Base-by-base conservation (phyloP, 1,140 invertebrate genomes). In the Camponotus pennsylvanicus region DNA sequence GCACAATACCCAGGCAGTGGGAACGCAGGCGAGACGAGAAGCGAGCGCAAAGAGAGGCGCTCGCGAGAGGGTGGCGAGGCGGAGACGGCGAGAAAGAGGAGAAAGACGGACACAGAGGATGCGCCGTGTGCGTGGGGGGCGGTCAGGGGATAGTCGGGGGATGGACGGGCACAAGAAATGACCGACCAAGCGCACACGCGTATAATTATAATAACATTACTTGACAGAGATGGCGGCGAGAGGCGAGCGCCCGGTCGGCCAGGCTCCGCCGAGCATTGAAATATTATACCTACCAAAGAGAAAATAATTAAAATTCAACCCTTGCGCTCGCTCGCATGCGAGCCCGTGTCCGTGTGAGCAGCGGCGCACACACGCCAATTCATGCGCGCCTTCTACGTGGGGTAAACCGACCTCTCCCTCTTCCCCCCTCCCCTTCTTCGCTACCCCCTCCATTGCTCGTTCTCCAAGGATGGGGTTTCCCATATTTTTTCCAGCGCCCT, bases 281-380 rank as follows among this genome's bases (percentile, higher is more conserved):
- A 95, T 94, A 95, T 95, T 94, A 95, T 95, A 95, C 94, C 93
- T 94, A 93, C 94, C 94, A 94, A 95, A 95, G 94, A 94, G 94
- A 94, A 95, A 95, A 95, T 95, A 95, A 95, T 95, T 95, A 95
- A 95, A 95, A 95, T 95, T 95, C 94, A 95, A 94, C 93, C 94
- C 94, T 95, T 95, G 94, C 94, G 92, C 92, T 92, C 84, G 64
- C 88, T 90, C 89, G 86, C 89, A 83, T 88, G 85, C 85, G 85
- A 84, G 75, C 18, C 32, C 83, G 82, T 49, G 78, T 77, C 63
- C 75, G 79, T 64, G 64, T 87, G 57, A 78, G 63, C 79, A 71
- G 63, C 85, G 55, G 78, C 69, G 75, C 86, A 32, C 76, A 70
- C 70, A 83, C 70, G 69, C 42, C 40, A 78, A 78, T 63, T 37